Conservation (phyloP, 2,797 vertebrate genomes). For the Eidolon dupreanum region DNA sequence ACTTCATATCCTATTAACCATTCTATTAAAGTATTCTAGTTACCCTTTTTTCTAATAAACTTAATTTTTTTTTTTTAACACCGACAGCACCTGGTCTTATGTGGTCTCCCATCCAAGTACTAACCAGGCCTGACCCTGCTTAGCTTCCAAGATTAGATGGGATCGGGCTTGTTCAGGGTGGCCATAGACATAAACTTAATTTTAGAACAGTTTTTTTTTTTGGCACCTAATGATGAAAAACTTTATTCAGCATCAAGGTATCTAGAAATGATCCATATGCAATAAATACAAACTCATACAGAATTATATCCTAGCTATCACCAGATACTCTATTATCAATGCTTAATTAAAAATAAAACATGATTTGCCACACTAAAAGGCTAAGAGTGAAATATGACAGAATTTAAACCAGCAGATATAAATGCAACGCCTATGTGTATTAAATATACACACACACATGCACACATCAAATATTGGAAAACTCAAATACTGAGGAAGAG, state of each 20-base stretch:
- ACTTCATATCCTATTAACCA: not conserved
- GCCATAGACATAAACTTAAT: no score
- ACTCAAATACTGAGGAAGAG: slow-evolving; percentile 89
- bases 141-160: no score
- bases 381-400: slow-evolving; percentile 92
- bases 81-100: no score
- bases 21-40: no score
- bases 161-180: no score
- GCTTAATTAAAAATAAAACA: slow-evolving; percentile 91
- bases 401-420: slow-evolving; percentile 90
- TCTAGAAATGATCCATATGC: slow-evolving; percentile 92
- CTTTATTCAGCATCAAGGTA: slow-evolving; percentile 97
- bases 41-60: not conserved
- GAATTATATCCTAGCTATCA: slow-evolving; percentile 91
- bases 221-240: slow-evolving; percentile 86
- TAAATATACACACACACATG: slow-evolving; percentile 69
- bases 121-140: no score
- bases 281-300: slow-evolving; percentile 91
- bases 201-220: not conserved
- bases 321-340: slow-evolving; percentile 91
- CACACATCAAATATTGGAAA: slow-evolving; percentile 83
- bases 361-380: slow-evolving; percentile 92
- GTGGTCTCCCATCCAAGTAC: no score
- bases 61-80: not conserved
- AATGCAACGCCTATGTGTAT: slow-evolving; percentile 89